These are phyloP conservation scores for Enteromius argenteus DNA, from an alignment of 2,797 vertebrate species.

Conservation along the genomic window DNA sequence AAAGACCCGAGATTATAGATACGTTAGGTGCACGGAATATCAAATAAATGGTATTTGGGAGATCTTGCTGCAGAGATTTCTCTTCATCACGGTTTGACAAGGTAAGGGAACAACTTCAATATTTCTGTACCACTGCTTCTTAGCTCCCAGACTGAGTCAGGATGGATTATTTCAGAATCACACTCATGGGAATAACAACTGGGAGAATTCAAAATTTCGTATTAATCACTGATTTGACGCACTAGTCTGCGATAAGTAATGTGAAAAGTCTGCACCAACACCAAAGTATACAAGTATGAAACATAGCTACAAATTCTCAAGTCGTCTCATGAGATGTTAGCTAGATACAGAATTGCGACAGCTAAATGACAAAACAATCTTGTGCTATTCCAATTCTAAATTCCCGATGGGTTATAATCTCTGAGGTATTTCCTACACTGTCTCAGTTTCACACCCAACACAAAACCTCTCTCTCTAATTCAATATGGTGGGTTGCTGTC, in stretches of 20 bases:
- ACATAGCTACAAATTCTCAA: neutral
- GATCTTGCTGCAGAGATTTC: conserved; percentile 38
- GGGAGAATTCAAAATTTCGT: neutral
- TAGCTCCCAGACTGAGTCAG: conserved; percentile 21
- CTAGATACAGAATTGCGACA: conserved; percentile 5
- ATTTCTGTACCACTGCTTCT: conserved; percentile 28
- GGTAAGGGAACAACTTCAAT: conserved; percentile 17
- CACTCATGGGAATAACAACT: conserved; percentile 19
- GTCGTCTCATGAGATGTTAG: neutral
- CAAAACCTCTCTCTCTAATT: conserved; percentile 65
- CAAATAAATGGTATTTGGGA: conserved; percentile 46
- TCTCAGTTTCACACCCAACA: conserved; percentile 57
- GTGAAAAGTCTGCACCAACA: neutral
- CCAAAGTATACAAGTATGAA: neutral
- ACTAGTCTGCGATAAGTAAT: neutral
- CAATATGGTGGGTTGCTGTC: conserved; percentile 63
- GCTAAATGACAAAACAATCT: conserved; percentile 40
- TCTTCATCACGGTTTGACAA: conserved; percentile 41
- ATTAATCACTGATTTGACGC: neutral
- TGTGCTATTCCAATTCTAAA: conserved; percentile 7
- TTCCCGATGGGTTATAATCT: conserved; percentile 34
- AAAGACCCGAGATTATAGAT: conserved; percentile 44
- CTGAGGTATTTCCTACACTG: conserved; percentile 46
- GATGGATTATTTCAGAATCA: conserved; percentile 26
- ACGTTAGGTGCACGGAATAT: conserved; percentile 28